Evolutionary conservation across 1,140 invertebrate species (phyloP).

Genomic region (Meloidogyne chitwoodi): DNA sequence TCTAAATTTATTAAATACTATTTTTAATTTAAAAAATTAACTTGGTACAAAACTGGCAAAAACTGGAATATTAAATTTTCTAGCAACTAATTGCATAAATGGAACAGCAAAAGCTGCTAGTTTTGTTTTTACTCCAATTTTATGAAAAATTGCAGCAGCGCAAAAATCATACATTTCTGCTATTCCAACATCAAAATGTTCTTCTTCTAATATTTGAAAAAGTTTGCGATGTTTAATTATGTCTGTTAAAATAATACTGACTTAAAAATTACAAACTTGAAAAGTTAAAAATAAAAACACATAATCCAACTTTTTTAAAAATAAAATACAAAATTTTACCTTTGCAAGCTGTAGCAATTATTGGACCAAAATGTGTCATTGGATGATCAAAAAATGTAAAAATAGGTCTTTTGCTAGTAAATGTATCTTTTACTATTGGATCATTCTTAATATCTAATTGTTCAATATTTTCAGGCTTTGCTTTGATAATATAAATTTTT

Average conservation of each 20-base stretch:
- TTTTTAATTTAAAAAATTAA: neutral
- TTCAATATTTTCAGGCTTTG: neutral
- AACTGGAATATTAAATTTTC: slow-evolving; percentile 18
- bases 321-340: neutral
- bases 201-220: neutral
- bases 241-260: neutral
- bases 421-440: neutral
- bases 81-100: slow-evolving; percentile 7
- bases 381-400: neutral
- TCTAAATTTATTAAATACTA: neutral
- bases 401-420: neutral
- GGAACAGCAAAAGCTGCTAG: slow-evolving; percentile 19
- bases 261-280: no score
- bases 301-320: neutral
- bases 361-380: neutral
- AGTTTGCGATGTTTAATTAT: neutral
- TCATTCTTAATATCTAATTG: neutral
- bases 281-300: no score
- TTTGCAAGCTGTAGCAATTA: neutral
- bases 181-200: slow-evolving; percentile 25
- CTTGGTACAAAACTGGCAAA: slow-evolving; percentile 25
- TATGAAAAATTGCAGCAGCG: slow-evolving; percentile 16
- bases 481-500: neutral
- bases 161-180: slow-evolving; percentile 19
- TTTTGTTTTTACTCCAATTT: slow-evolving; percentile 21